A percentile compares a stretch with the other conserved stretches of the same genome.
Conservation (phyloP, 2,113 vertebrate species). For the Cygnus buccinator region DNA sequence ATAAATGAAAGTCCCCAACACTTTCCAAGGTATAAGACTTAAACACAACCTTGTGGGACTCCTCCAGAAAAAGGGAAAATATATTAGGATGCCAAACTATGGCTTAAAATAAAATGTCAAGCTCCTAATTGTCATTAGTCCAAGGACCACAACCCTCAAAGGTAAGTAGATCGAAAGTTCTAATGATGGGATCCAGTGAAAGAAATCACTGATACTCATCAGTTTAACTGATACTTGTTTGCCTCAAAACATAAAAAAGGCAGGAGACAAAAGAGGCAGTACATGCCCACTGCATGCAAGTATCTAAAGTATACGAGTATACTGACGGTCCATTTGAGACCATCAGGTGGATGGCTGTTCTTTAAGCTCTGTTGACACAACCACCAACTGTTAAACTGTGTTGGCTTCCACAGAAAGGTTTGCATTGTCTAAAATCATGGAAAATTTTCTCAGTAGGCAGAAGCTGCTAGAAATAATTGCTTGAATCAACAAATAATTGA, state of each 20-base stretch:
- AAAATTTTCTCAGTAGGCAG: not conserved
- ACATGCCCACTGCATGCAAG: not conserved
- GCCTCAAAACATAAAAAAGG: constrained; percentile 29
- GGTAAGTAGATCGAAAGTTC: constrained; percentile 39
- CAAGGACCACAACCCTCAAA: constrained; percentile 49
- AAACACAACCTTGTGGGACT: not conserved
- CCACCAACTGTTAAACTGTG: not conserved
- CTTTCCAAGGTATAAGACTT: not conserved
- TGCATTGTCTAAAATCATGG: not conserved
- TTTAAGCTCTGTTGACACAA: not conserved
- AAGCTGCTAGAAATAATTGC: not conserved
- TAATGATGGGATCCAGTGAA: not conserved
- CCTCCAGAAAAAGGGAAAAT: constrained; percentile 6
- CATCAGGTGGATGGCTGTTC: not conserved
- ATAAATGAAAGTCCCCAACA: not conserved
- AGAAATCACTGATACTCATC: constrained; percentile 29
- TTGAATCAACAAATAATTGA: not conserved
- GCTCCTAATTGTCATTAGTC: constrained; percentile 12
- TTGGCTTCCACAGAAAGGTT: not conserved
- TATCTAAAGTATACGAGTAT: not conserved
- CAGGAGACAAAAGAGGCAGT: not conserved
- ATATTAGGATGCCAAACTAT: not conserved
- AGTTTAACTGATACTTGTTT: not conserved
- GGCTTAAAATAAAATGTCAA: constrained; percentile 38
- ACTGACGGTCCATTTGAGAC: not conserved